Base-by-base conservation (phyloP, 2,888 invertebrate genomes). In the Lepidocyrtinus sp. region DNA sequence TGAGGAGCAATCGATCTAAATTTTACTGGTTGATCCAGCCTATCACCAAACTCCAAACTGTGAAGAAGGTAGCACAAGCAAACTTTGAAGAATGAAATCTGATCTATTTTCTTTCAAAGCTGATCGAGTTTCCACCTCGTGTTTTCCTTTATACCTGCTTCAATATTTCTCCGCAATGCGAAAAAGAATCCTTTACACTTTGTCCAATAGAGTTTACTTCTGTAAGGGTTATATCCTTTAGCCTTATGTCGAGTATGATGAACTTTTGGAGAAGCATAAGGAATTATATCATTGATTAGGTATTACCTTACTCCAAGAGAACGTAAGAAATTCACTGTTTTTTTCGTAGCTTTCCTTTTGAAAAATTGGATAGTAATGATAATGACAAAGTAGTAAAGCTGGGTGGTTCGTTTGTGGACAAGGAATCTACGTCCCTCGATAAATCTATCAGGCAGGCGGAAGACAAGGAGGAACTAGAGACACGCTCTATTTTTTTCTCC, bases 41-140 rank as follows among this genome's bases (percentile, higher is more conserved):
- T n/a, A n/a, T n/a, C n/a, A n/a, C n/a, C n/a, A n/a, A n/a, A n/a
- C n/a, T n/a, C n/a, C n/a, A n/a, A n/a, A n/a, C n/a, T n/a, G n/a
- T n/a, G n/a, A n/a, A n/a, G n/a, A n/a, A n/a, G n/a, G n/a, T n/a
- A n/a, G n/a, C n/a, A n/a, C n/a, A n/a, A n/a, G n/a, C n/a, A n/a
- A n/a, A n/a, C n/a, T n/a, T n/a, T n/a, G n/a, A n/a, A n/a, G n/a
- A 50, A 50, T 50, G 50, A 50, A 50, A 50, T 50, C 50, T 50
- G 50, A 50, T 50, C 12, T 50, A n/a, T 50, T 12, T 50, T 12
- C 50, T 50, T 12, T 7, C 1, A n/a, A n/a, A n/a, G 1, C 17
- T 2, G 50, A 2, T 50, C 1, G 50, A 50, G 50, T 50, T 50
- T 50, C 50, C 36, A 36, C 36, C 12, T 17, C 5, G 2, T 50